Base-by-base conservation (phyloP, 2,888 invertebrate genomes). In the Aquatica leii region DNA sequence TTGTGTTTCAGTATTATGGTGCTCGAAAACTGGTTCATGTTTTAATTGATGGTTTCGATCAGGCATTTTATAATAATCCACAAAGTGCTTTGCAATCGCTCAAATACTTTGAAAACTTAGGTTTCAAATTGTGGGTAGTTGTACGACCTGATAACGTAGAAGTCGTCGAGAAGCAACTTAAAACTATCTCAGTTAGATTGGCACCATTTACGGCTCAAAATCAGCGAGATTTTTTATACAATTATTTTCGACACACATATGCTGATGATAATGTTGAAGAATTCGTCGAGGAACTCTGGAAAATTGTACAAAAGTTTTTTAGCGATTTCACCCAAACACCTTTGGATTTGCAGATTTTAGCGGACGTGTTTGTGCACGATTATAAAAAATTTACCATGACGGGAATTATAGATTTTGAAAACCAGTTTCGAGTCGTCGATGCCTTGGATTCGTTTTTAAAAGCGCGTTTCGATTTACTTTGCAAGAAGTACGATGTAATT, bases 361-460 rank as follows among this genome's bases (percentile, higher is more conserved):
- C 58, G 1, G 50, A 58, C 3, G 37, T 46, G 1, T 46, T 43
- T 31, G 43, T 12, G 12, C 15, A 43, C 9, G 15, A 24, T 8
- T 31, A 12, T 11, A 21, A 17, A 12, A n/a, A 5, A 8, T 54
- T 24, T 21, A n/a, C 14, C 3, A 8, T 43, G 14, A 43, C 35
- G 2, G 52, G 52, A 15, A 14, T 2, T 2, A 14, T 35, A 1
- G 14, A 17, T 12, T 14, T 59, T 18, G 15, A 59, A 31, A 15
- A 43, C 15, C 40, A 59, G 1, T 59, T 59, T 15, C 52, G 41
- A 18, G 43, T 59, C 17, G 12, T 59, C 4, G n/a, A 24, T 35
- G 18, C 49, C 1, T 49, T 46, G 8, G 6, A 53, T n/a, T 49
- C 37, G 15, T 55, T 55, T 37, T 21, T 55, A 17, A 37, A 48